phyloP scores from a whole-genome alignment of 2,888 invertebrate genomes.

The Pecten maximus region DNA sequence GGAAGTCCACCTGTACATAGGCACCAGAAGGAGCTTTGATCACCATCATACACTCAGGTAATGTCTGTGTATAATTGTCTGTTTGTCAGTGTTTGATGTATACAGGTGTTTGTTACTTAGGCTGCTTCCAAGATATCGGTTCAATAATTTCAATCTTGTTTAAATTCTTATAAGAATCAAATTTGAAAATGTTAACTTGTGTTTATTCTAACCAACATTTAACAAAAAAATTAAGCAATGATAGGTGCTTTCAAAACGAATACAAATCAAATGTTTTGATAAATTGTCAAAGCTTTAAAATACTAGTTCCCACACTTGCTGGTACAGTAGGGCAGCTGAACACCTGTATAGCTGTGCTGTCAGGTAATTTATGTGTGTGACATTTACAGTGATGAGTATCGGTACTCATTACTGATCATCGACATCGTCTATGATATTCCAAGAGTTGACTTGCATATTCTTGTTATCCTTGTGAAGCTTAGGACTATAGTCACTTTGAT shows the following conservation, averaged over 20 bases:
- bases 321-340: neutral
- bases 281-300: neutral
- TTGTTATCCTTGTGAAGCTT: too few relatives aligned
- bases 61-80: too few relatives aligned
- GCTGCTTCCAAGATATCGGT: neutral
- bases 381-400: too few relatives aligned
- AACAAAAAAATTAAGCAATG: neutral
- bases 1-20: neutral
- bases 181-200: neutral
- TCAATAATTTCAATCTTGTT: neutral
- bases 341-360: neutral
- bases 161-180: too few relatives aligned
- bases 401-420: too few relatives aligned
- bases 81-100: neutral
- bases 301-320: neutral
- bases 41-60: neutral
- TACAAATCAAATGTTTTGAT: neutral
- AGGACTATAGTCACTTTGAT: too few relatives aligned
- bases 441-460: too few relatives aligned
- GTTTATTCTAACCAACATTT: neutral
- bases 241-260: neutral
- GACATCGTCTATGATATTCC: too few relatives aligned
- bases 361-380: too few relatives aligned
- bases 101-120: neutral
- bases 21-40: neutral